Base-by-base conservation (phyloP, 92 coral and sea anemone species). In the Umimayanthus kanabou region DNA sequence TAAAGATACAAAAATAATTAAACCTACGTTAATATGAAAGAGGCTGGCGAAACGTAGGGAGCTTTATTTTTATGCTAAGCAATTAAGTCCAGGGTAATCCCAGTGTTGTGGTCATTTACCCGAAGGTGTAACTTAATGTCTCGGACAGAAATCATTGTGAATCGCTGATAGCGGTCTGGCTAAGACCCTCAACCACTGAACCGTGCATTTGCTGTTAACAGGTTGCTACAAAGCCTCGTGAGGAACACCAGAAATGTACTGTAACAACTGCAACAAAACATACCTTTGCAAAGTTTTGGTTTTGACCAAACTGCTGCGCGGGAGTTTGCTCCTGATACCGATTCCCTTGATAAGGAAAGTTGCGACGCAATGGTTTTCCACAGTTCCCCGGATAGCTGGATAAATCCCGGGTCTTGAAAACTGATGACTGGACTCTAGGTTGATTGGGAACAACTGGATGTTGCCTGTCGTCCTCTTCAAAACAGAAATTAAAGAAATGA, bases 331-430 rank as follows among this genome's bases (percentile, higher is more conserved):
- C 76, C 11, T 5, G 25, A 50, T 25, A 69, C 22, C 40, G 76
- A 16, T 81, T 66, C 57, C 28, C 9, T 39, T 81, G 85, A 8
- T 33, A 80, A 15, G 73, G 67, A 39, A 50, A 49, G 43, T 57
- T 64, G 69, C 58, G 26, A 25, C 75, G 18, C 1, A 3, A 22
- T 9, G 40, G 75, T 23, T 49, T 45, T 66, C 85, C 76, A 81
- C 28, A 66, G 55, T 45, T 39, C 11, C 23, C 58, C 13, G 39
- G 75, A 43, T 66, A 7, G 20, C 76, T 40, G 22, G 76, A 1
- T 9, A 64, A 25, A 25, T 81, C 85, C 72, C 39, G 76, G 61
- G 55, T 49, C 65, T 65, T 81, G 76, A 81, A 81, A 43, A 43
- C 82, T 25, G 64, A 39, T 43, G 61, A 43, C 18, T 78, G 58